These are phyloP conservation scores for Eledona agricola DNA, from an alignment of 2,888 invertebrate genomes.

Conservation along the genomic window DNA sequence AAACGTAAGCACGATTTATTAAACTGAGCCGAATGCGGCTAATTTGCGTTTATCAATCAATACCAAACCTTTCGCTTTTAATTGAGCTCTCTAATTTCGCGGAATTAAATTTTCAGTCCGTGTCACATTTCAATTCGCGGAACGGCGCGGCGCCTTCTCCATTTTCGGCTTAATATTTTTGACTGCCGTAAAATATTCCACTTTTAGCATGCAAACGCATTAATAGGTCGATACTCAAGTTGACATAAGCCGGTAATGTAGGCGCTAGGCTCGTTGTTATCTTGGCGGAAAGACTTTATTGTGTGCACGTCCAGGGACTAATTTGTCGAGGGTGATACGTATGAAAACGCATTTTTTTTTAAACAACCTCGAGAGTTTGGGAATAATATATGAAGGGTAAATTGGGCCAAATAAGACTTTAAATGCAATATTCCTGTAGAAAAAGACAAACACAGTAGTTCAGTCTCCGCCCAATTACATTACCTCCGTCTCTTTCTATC, in stretches of 20 bases:
- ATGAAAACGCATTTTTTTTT: slow-evolving; percentile 9
- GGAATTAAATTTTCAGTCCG: slow-evolving; percentile 9
- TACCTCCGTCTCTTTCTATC: slow-evolving; percentile 7
- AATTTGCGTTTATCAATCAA: slow-evolving; percentile 5
- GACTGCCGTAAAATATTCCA: slow-evolving; percentile 6
- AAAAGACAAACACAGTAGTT: slow-evolving; percentile 10
- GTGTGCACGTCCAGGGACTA: no score
- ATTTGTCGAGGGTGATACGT: no score
- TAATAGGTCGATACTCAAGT: no score
- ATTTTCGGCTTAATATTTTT: neutral
- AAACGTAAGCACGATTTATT: slow-evolving; percentile 1
- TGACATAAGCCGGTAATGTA: no score
- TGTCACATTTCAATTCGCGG: slow-evolving; percentile 10
- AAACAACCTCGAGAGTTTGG: slow-evolving; percentile 10
- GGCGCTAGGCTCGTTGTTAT: no score
- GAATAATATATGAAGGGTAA: slow-evolving; percentile 2
- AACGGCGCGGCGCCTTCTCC: no score
- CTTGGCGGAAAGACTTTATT: no score
- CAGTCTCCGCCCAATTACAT: slow-evolving; percentile 17
- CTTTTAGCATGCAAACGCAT: no score
- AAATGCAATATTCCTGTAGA: slow-evolving; percentile 13
- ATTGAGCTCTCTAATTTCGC: slow-evolving; percentile 9
- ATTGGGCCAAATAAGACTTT: no score
- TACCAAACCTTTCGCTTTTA: slow-evolving; percentile 10
- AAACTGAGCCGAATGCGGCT: neutral